Conservation (phyloP, 2,113 vertebrate species). For the Dromaius novaehollandiae region DNA sequence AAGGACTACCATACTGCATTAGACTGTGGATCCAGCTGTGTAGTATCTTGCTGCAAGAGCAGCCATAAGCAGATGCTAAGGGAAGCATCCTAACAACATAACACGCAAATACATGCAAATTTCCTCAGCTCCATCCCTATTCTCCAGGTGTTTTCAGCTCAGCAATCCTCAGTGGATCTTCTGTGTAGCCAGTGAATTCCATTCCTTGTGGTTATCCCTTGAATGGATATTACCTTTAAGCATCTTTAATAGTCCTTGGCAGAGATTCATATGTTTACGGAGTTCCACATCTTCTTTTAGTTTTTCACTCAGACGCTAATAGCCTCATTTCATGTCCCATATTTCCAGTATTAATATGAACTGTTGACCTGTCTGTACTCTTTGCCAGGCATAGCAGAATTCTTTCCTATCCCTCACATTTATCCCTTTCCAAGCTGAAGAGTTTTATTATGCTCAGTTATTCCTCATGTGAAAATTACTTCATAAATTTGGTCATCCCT, state of each 20-base stretch:
- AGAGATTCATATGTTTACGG: not conserved
- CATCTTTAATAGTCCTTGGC: not conserved
- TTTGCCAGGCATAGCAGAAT: not conserved
- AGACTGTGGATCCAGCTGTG: not conserved
- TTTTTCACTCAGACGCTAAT: not conserved
- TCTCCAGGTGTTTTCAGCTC: not conserved
- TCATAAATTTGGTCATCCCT: not conserved
- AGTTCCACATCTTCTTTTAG: not conserved
- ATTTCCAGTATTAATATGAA: not conserved
- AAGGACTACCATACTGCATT: not conserved
- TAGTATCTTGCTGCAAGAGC: not conserved
- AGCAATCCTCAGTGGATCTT: not conserved
- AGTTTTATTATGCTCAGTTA: not conserved
- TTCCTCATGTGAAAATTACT: not conserved
- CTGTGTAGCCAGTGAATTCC: not conserved
- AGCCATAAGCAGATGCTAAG: not conserved
- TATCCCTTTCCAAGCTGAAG: not conserved
- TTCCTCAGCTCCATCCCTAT: not conserved
- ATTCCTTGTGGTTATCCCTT: not conserved
- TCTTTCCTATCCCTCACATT: not conserved
- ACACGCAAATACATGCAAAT: not conserved
- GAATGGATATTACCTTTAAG: not conserved
- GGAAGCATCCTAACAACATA: accelerated
- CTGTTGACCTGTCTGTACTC: not conserved
- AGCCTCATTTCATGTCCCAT: not conserved